Evolutionary conservation across 2,888 invertebrate species (phyloP), one percentile per base, ranked within the genome.

Genomic region (Aphodius sticticus): DNA sequence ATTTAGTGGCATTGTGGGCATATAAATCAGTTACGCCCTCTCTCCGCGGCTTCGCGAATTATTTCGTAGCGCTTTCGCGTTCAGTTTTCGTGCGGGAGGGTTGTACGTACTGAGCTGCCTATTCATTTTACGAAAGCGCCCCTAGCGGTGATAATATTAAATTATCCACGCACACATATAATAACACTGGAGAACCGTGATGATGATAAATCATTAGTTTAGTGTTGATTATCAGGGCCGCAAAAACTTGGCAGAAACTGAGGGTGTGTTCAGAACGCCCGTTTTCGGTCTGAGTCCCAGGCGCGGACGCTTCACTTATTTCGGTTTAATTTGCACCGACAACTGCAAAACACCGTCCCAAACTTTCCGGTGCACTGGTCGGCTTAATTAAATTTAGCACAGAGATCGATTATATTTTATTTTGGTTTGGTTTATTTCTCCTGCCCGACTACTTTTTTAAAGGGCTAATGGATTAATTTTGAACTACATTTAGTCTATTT

Each of bases 1-100:
- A 53, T 53, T 53, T 53, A 53, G 53, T 53, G 53, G 53, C 53
- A 53, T 53, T 53, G 53, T 53, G 53, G 53, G 53, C 53, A 53
- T 53, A 53, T 53, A 53, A 53, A 53, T 53, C 53, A 53, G 53
- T 9, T 53, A 53, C 53, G 53, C 53, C 53, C 53, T 53, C 53
- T 53, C 53, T 53, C 53, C 53, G 53, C 53, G 53, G 12, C 53
- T 53, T 12, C 53, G 53, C 53, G 53, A 53, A 53, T 53, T 53
- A 53, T 53, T 53, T 53, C 53, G 53, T 5, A 53, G 53, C 12
- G 53, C 26, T 26, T 26, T 26, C 7, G 53, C 7, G 7, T 53
- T 53, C 53, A 5, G 53, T 53, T 53, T 53, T 53, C 53, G 53
- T 53, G 53, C 12, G 53, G 2, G 53, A 53, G 53, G 53, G 7